These are phyloP conservation scores for Drosophila insularis DNA, from an alignment of 1,140 invertebrate genomes.

Conservation along the genomic window DNA sequence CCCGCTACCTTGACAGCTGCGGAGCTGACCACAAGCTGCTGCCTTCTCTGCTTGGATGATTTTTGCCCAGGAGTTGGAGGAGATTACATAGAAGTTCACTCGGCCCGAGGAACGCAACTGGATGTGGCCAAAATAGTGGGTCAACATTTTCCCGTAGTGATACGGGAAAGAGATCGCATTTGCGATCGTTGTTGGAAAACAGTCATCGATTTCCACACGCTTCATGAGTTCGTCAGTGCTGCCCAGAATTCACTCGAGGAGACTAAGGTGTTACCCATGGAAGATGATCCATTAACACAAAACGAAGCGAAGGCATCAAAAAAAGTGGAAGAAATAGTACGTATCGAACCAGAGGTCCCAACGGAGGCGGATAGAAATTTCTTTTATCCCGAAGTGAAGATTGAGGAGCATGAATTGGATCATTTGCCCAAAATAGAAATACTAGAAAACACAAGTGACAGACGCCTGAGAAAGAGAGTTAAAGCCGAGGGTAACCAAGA, in stretches of 20 bases:
- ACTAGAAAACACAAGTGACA: constrained; percentile 42
- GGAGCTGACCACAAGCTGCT: constrained; percentile 25
- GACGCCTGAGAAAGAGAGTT: constrained; percentile 50
- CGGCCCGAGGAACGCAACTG: constrained; percentile 36
- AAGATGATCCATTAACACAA: constrained; percentile 64
- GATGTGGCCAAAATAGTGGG: constrained; percentile 52
- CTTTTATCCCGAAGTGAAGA: constrained; percentile 73
- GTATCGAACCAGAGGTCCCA: constrained; percentile 13
- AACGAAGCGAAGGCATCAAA: constrained; percentile 16
- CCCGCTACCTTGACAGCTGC: constrained; percentile 13
- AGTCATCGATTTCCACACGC: constrained; percentile 62
- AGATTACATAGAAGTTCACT: constrained; percentile 51
- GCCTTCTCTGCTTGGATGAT: constrained; percentile 65
- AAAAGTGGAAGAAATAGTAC: neutral
- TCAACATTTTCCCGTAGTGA: constrained; percentile 57
- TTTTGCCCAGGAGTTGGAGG: constrained; percentile 25
- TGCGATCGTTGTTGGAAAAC: constrained; percentile 68
- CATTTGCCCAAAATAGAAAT: constrained; percentile 75
- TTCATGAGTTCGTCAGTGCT: constrained; percentile 68
- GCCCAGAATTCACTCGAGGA: constrained; percentile 61
- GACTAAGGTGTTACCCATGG: constrained; percentile 54
- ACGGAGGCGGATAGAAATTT: constrained; percentile 40
- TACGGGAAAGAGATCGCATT: constrained; percentile 41
- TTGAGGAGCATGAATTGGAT: constrained; percentile 75
- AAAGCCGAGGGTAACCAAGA: constrained; percentile 45